phyloP scores from a whole-genome alignment of 2,797 vertebrate genomes.

The Carduelis carduelis region DNA sequence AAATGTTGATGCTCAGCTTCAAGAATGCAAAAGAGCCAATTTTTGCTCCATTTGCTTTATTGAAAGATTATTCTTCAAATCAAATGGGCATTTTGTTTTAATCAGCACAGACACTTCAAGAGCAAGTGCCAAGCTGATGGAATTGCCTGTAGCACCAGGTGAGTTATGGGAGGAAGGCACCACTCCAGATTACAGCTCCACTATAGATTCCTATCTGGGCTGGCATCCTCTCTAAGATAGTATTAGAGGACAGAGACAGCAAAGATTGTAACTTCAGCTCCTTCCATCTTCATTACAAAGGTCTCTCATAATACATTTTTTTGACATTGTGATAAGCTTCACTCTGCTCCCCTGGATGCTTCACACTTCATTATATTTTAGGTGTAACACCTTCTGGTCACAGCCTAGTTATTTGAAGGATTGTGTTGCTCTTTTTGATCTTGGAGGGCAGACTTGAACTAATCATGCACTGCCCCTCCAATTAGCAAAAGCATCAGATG shows the following conservation, averaged over 20 bases:
- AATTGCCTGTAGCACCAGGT: constrained; percentile 25
- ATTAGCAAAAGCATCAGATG: background rate
- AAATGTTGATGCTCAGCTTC: background rate
- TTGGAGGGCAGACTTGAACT: constrained; percentile 13
- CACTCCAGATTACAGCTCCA: constrained; percentile 31
- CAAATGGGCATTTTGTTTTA: constrained; percentile 41
- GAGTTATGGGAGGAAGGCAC: constrained; percentile 32
- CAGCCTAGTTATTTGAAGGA: background rate
- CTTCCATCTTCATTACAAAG: constrained; percentile 38
- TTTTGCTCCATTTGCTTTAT: constrained; percentile 34
- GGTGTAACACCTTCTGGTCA: background rate
- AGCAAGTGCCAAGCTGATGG: constrained; percentile 47
- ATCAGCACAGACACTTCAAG: constrained; percentile 31
- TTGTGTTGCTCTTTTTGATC: background rate
- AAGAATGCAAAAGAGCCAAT: background rate
- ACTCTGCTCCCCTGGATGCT: background rate
- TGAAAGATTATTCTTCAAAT: constrained; percentile 35
- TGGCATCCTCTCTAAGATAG: constrained; percentile 34
- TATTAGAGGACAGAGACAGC: constrained; percentile 34
- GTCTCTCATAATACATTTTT: background rate
- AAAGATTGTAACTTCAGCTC: constrained; percentile 18
- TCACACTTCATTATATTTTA: background rate
- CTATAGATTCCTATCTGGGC: constrained; percentile 35
- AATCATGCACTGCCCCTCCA: background rate
- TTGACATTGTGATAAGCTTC: constrained; percentile 4